Conservation (phyloP, 23 tunicate species). For the Diplosoma virens region DNA sequence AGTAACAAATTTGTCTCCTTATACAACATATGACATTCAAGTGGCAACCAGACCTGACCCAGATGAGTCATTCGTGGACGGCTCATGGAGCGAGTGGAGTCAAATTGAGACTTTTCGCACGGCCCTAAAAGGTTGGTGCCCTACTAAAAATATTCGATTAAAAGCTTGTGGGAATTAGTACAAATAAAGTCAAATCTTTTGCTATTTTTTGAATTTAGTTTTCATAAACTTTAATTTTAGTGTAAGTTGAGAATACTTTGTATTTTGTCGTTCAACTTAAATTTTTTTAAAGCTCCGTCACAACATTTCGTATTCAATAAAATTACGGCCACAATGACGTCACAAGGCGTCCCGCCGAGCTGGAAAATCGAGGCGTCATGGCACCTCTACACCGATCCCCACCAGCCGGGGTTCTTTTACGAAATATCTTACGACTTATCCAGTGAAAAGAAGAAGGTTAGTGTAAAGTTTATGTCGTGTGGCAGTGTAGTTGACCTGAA, state of each 20-base stretch:
- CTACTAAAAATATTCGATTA: too few species aligned
- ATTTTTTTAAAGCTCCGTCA: slow-evolving; percentile 3
- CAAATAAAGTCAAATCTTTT: background rate
- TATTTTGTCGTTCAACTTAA: background rate
- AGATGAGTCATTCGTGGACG: background rate
- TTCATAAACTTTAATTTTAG: too few species aligned
- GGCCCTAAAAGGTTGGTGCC: background rate
- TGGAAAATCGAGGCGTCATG: slow-evolving; percentile 4
- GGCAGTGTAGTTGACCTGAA: too few species aligned
- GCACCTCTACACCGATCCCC: background rate
- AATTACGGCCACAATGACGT: background rate
- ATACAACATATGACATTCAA: slow-evolving; percentile 17
- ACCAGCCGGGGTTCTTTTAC: slow-evolving; percentile 20
- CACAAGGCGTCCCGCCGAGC: background rate
- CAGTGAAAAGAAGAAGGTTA: background rate
- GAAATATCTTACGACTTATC: background rate
- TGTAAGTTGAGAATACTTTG: background rate
- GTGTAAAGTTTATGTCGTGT: too few species aligned
- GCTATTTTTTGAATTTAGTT: background rate
- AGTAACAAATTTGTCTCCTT: background rate
- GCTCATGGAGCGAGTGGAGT: background rate
- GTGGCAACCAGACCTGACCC: background rate
- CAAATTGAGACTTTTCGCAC: background rate
- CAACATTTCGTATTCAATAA: background rate
- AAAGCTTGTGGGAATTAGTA: too few species aligned